Evolutionary conservation across 2,113 vertebrate species (phyloP), one percentile per base, ranked within the genome.

Genomic region (Illadopsis cleaveri): DNA sequence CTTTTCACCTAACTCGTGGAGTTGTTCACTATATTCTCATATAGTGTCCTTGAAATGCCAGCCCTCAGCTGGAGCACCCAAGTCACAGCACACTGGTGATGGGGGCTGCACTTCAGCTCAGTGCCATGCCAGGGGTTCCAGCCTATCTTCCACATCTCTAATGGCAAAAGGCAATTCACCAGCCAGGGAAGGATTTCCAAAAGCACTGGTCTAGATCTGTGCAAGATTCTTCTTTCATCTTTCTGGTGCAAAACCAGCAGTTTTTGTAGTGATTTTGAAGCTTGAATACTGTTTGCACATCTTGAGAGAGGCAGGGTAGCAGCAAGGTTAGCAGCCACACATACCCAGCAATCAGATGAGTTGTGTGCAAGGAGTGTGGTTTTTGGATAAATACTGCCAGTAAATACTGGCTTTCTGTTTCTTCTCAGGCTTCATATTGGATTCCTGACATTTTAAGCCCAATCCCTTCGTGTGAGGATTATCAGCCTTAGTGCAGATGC

Each of bases 391-490:
- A 47, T 47, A 47, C 45, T 47, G 48, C 2, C 1, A 35, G 33
- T 86, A 66, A 65, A 53, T 54, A 18, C 54, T 62, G 47, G 5
- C n/a, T 11, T 31, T 76, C 64, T 90, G 0, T 82, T 94, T 54
- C 68, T 92, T 90, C 75, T 94, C 31, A 58, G 88, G 30, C 50
- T 80, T 27, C 10, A 0, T 28, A 7, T 35, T 93, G 68, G 35
- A 80, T 93, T 92, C 37, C 68, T 93, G 89, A 92, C 37, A 61
- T 87, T 91, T 96, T 86, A 94, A 93, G 45, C 25, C 35, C 15
- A 45, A 7, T 96, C 73, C 25, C 44, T 95, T 93, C 81, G 38
- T 76, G 62, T 51, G 71, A 89, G 89, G 84, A 94, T 96, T 95
- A 91, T 93, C 73, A 79, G 81, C 61, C 66, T 94, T 62, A 58